These are phyloP conservation scores for Herpetotheres cachinnans DNA, from an alignment of 2,113 vertebrate genomes.

Conservation along the genomic window DNA sequence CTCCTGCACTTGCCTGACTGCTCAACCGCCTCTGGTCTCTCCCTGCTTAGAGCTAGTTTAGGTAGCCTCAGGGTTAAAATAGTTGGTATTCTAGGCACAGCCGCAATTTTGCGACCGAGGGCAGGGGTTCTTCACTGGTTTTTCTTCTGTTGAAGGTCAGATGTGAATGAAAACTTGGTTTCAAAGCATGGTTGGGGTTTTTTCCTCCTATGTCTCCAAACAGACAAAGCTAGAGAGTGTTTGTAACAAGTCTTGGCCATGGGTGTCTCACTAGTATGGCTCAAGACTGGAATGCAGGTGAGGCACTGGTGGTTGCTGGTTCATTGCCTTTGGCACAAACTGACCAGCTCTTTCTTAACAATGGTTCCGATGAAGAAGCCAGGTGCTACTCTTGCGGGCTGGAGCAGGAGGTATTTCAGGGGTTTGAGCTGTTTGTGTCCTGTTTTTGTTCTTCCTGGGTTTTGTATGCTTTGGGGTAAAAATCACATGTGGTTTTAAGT, in stretches of 20 bases:
- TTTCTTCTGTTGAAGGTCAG: background rate
- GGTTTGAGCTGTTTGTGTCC: background rate
- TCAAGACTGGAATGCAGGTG: background rate
- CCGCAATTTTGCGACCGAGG: background rate
- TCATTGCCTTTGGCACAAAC: background rate
- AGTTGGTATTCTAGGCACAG: background rate
- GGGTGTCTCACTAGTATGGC: background rate
- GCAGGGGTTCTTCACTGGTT: background rate
- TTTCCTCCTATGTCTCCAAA: background rate
- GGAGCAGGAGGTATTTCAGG: background rate
- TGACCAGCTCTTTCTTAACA: background rate
- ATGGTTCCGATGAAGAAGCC: background rate
- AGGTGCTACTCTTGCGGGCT: background rate
- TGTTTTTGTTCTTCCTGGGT: background rate
- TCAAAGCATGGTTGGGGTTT: fast-evolving
- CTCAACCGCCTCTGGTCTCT: background rate
- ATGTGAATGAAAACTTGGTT: background rate
- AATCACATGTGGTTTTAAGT: background rate
- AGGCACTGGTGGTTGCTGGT: background rate
- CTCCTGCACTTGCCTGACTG: background rate
- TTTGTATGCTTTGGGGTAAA: background rate
- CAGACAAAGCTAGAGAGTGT: background rate
- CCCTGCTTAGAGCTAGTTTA: background rate
- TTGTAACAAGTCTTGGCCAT: background rate
- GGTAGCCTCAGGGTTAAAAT: background rate